These are phyloP conservation scores for Tychaedon coryphoeus DNA, from an alignment of 2,113 vertebrate genomes.

Conservation along the genomic window DNA sequence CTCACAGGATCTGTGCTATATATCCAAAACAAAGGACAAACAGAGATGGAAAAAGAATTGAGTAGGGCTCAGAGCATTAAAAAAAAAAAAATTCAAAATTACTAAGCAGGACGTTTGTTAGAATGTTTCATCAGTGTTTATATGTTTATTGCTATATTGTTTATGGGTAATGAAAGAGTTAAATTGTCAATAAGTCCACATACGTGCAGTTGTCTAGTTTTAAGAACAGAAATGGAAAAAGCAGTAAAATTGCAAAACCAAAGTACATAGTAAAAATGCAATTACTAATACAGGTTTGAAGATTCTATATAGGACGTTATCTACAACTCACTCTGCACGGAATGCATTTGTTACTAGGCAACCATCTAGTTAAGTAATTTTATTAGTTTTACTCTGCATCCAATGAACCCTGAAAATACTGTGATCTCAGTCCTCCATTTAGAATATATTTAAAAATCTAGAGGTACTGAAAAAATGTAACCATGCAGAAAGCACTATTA, in stretches of 20 bases:
- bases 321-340: slow-evolving; percentile 25
- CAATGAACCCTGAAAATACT: slow-evolving; percentile 62
- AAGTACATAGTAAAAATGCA: slow-evolving; percentile 16
- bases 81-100: neutral
- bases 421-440: slow-evolving; percentile 35
- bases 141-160: neutral
- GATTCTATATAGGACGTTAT: slow-evolving; percentile 19
- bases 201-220: neutral
- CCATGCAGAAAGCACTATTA: neutral
- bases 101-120: neutral
- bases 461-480: neutral
- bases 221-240: neutral
- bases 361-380: slow-evolving; percentile 63
- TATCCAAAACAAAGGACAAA: neutral
- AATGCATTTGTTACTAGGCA: slow-evolving; percentile 70
- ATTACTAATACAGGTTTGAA: slow-evolving; percentile 28
- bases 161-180: neutral
- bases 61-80: neutral
- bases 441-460: slow-evolving; percentile 34
- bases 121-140: neutral
- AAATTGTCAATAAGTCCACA: neutral
- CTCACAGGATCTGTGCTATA: neutral
- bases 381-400: slow-evolving; percentile 58
- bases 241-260: neutral
- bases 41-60: neutral